Evolutionary conservation across 1,140 invertebrate genomes (phyloP), one percentile per base, ranked within the genome.

Genomic region (Ostrea denselamellosa): DNA sequence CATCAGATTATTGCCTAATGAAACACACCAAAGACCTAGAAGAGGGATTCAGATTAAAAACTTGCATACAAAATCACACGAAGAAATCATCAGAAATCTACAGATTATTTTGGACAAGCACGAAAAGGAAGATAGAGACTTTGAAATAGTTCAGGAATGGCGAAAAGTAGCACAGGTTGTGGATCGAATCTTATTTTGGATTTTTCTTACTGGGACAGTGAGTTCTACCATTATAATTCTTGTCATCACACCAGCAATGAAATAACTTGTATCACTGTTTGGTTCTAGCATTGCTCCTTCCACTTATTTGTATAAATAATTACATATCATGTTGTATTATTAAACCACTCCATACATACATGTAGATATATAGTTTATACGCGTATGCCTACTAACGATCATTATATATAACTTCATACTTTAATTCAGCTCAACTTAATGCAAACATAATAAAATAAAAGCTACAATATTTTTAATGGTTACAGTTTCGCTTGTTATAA

Each of bases 121-220:
- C 68, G 92, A 92, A 34, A 85, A 89, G 0, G 93, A 93, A 82
- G 93, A 94, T 71, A 68, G 87, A 65, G 93, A 92, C 54, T 93
- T 90, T 81, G 90, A 92, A 68, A 89, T 95, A 2, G 93, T 95
- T 28, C 94, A 96, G 65, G 96, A 96, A 89, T 96, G 96, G 96
- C 88, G 95, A 22, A 93, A 95, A 83, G 92, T 96, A 22, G 96
- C 96, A n/a, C 94, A 95, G 89, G 94, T 95, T 77, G 94, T 96
- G 5, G 96, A 96, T 91, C 91, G 96, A 19, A 93, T 96, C 58
- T 94, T 96, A n/a, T 96, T 96, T 92, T 96, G 95, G 95, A 93
- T 96, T 34, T 96, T 96, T 92, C 94, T 96, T 51, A 87, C 95
- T 19, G 93, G 95, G 22, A 96, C 96, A 8, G 89, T 95, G 19